Base-by-base conservation (phyloP, 2,797 vertebrate species). In the Bovichtus variegatus region DNA sequence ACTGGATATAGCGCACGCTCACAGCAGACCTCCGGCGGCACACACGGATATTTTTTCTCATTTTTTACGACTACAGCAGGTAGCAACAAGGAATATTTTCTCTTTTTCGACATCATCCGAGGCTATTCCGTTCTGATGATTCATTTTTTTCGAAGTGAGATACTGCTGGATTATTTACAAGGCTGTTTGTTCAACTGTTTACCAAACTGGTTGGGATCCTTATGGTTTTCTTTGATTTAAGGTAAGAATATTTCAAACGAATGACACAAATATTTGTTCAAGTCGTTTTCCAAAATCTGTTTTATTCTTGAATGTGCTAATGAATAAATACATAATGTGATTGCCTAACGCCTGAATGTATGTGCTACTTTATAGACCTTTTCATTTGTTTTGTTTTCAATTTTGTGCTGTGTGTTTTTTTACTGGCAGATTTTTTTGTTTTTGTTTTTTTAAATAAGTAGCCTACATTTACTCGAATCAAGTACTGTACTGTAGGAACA, bases 181-280 rank as follows among this genome's bases (percentile, higher is more conserved):
- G 23, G 46, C 57, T 69, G 19, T 61, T 59, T 59, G 59, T 49
- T 57, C 16, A 47, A 27, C 54, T 34, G 51, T 60, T 66, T 47
- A 57, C 43, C 18, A 38, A 64, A 47, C 60, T 63, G 49, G 18
- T 54, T 29, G 18, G 41, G 71, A 59, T 60, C 79, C 71, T 69
- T 74, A 92, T 91, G 80, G 67, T 82, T 83, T 18, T 65, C 49
- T 72, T 68, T 71, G 50, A 79, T 79, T 73, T 69, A 74, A 92
- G 93, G 94, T 95, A 80, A 90, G 92, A 57, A 47, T 10, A 46
- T 70, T 59, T 67, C 13, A 51, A 49, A 49, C 9, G 1, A 59
- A 16, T 25, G 0, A 23, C 31, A 31, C 29, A 19, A 18, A 29
- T 8, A 36, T 43, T 4, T 34, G 2, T 47, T 44, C 1, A 23